Evolutionary conservation across 37 sponge, comb jelly and placozoan species (phyloP), one percentile per base, ranked within the genome.

Genomic region (Cliona cf. orientalis): DNA sequence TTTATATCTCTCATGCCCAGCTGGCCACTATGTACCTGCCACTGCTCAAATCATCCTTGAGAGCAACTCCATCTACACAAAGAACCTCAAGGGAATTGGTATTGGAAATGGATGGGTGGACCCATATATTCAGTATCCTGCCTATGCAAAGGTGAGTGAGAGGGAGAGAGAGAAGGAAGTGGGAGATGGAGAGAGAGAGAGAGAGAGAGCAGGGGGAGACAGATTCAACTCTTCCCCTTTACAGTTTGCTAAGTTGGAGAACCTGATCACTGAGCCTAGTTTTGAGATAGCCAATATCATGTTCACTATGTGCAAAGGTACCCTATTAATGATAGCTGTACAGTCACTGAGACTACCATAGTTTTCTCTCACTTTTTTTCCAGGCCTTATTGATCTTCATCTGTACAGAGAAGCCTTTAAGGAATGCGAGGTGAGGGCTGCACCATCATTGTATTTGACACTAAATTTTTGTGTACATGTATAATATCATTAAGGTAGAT

Each of bases 91-190:
- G 72, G 96, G 96, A 14, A 81, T 95, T 59, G 92, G 74, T 25
- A 95, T 95, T 44, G 96, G 96, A 6, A 89, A 95, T 92, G 96
- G 96, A 12, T 91, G 92, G 92, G 96, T 95, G n/a, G 96, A 89
- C 59, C 96, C 96, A 0, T 46, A 72, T 0, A 43, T 83, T 1
- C 96, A 95, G 86, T 95, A 95, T 49, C 25, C 38, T 21, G 78
- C 80, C 0, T 95, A 92, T 65, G 72, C 90, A 26, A 35, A 94
- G 80, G 90, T 90, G 31, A 2, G 75, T 25, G 36, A 3, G 5
- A 32, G n/a, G 6, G 5, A 58, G 37, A 2, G 14, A 36, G 58
- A 7, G 5, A 5, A 4, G 14, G 35, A 12, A 11, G 6, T 32
- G 9, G 41, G 17, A 19, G 55, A 17, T 49, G 55, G 17, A 17